Base-by-base conservation (phyloP, 2,888 invertebrate genomes). In the Drosophila koepferae region DNA sequence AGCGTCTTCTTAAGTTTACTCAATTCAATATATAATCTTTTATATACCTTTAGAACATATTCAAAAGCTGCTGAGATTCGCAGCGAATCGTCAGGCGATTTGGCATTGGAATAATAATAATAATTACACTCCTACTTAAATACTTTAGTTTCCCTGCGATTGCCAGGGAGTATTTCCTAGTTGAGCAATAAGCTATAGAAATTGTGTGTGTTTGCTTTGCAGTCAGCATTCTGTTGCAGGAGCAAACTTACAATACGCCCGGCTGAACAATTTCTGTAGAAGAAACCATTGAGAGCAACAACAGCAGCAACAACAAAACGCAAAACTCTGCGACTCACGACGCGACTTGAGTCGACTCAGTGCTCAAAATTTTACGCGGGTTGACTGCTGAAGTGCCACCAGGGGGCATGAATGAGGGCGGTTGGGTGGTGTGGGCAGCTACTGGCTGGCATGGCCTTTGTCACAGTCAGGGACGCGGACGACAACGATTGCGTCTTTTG, bases 311-410 rank as follows among this genome's bases (percentile, higher is more conserved):
- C 43, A 48, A 6, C 48, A 49, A 34, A 49, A n/a, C 10, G 31
- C 31, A 54, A 56, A 63, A 55, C 51, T 38, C 58, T 51, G 49
- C 58, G 55, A 23, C 51, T 51, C 56, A 16, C 61, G 74, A 64
- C 64, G 20, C 67, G 65, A 81, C 74, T 79, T 66, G 55, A 84
- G 63, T 65, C 75, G 60, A 62, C 65, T 69, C 61, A 69, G 81
- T 84, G 75, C 83, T 84, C 73, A 87, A 82, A 86, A 85, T 89
- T 90, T 82, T 81, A 77, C 88, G 89, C 86, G 86, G 83, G 76
- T 85, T 90, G 86, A 82, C 79, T 90, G 73, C 78, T 78, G 78
- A 80, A 82, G 82, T 84, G 80, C 40, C 48, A 55, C 62, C 43
- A 18, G 16, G 62, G 62, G 40, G 43, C 20, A 14, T 14, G 18